Evolutionary conservation across 2,797 vertebrate genomes (phyloP), one percentile per base, ranked within the genome.

Genomic region (Sphenodon punctatus): DNA sequence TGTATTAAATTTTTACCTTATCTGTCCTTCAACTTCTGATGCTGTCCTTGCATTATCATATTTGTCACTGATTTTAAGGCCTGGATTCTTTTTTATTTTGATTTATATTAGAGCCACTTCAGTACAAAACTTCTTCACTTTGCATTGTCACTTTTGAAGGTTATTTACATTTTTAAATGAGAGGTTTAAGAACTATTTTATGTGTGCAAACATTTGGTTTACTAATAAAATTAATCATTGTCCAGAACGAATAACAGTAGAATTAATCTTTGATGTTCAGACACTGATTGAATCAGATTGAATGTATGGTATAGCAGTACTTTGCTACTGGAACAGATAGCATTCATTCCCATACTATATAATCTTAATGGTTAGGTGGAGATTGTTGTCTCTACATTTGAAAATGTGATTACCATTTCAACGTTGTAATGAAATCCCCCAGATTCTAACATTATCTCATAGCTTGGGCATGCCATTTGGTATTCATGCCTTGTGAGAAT

Each of bases 371-470:
- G 3, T 61, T 41, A 42, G 59, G 41, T 27, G 81, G 87, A 66
- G n/a, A 10, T 65, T 42, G 43, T 36, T 42, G 23, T 61, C 7
- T 61, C 78, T 85, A 78, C 89, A 74, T 83, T 86, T 64, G 85
- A 67, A 86, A 66, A 51, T 25, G 75, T 78, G 86, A 85, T 93
- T 82, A 89, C 41, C 78, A 60, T 81, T 92, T 89, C 39, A 27
- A 58, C n/a, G 3, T 86, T 87, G 78, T 78, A 85, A 73, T 87
- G 82, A 88, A 93, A 89, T 84, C 82, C 68, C 51, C 36, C 38
- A 75, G 80, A 84, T 88, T 91, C 85, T 87, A 80, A 73, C 88
- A 89, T 94, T 93, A 91, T 93, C 91, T 96, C 93, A 94, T 85
- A 82, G 84, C 67, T 92, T 69, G 90, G 93, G 93, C 91, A 93